Conservation (phyloP, 2,113 vertebrate genomes). For the Aspidoscelis tigris region DNA sequence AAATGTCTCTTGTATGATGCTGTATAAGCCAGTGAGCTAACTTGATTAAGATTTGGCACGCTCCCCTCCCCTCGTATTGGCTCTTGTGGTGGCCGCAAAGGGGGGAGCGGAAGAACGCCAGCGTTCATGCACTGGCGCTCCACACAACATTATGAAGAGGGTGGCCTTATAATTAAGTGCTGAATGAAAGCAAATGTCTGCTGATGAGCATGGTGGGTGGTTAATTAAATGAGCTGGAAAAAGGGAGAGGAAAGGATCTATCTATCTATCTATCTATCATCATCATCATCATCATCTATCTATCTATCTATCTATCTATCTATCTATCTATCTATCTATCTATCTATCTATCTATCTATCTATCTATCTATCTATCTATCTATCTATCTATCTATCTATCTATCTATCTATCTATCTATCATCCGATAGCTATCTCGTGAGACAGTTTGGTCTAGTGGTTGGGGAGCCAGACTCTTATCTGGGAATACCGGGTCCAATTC, state of each 20-base stretch:
- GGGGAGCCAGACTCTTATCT: no score
- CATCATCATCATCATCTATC: no score
- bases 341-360: no score
- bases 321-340: no score
- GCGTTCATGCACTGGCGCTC: slow-evolving; percentile 28
- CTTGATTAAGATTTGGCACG: slow-evolving; percentile 62
- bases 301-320: neutral
- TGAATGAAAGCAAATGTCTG: slow-evolving; percentile 19
- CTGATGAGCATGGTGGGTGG: neutral
- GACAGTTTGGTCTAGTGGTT: no score
- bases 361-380: no score
- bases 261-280: no score
- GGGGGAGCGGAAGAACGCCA: neutral
- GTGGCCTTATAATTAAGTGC: slow-evolving; percentile 11
- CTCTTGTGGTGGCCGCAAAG: no score
- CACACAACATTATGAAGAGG: rapidly evolving
- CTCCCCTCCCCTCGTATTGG: neutral
- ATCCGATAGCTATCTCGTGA: no score
- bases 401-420: no score
- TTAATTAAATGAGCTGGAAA: neutral
- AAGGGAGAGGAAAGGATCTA: neutral
- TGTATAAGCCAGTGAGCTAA: slow-evolving; percentile 53
- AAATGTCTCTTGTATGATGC: slow-evolving; percentile 30
- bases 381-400: no score
- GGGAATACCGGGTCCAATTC: no score